Percentiles rank a stretch among this genome's conserved stretches.
Evolutionary conservation across 2,113 vertebrate genomes (phyloP).

Genomic region (Hyla sarda): DNA sequence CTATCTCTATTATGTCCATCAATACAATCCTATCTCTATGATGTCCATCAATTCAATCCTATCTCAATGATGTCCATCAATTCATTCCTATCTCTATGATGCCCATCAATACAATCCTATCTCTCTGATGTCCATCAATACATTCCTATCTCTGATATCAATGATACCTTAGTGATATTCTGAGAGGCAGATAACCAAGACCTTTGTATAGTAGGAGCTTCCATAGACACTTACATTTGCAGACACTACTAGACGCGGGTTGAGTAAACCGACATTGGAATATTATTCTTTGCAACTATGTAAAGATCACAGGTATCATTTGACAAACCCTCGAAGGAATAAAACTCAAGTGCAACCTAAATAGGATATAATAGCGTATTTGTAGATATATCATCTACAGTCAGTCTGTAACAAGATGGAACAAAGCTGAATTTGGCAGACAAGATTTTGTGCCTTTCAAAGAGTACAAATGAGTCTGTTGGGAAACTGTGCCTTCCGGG

Average conservation of each 20-base stretch:
- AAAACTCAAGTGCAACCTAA: background rate
- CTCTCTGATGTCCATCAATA: too few species aligned
- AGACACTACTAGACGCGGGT: background rate
- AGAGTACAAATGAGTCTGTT: background rate
- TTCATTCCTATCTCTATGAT: too few species aligned
- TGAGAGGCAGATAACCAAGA: background rate
- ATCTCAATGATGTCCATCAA: too few species aligned
- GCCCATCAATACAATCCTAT: too few species aligned
- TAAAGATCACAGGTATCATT: background rate
- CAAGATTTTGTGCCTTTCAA: background rate
- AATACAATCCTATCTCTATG: too few species aligned
- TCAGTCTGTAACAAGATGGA: background rate
- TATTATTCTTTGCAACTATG: background rate
- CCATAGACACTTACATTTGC: background rate
- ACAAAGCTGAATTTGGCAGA: constrained; percentile 16
- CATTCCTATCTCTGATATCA: too few species aligned
- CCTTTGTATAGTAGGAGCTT: background rate
- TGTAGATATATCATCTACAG: background rate
- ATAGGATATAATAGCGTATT: background rate
- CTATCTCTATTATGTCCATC: too few species aligned
- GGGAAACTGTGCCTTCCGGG: constrained; percentile 13
- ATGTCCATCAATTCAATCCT: too few species aligned
- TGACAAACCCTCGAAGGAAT: background rate
- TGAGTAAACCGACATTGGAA: background rate
- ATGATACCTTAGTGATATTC: too few species aligned